Evolutionary conservation across 2,888 invertebrate species (phyloP), one percentile per base, ranked within the genome.

Genomic region (Stegana nigrithorax): DNA sequence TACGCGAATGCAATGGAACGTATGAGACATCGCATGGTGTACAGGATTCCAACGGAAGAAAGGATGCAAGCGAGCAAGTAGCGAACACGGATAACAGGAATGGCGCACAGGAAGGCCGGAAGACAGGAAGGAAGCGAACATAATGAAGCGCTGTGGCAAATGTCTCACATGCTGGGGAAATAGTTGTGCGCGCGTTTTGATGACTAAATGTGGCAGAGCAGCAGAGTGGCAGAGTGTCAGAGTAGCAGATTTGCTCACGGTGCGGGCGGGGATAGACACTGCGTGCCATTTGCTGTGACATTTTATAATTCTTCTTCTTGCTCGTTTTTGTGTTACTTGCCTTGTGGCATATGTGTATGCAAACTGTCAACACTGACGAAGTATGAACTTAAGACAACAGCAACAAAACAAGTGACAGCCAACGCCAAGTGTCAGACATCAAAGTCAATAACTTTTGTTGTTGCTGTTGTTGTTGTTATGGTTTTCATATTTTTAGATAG

Each of bases 101-200:
- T n/a, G 17, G 17, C 4, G 10, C 14, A n/a, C 19, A 23, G 17
- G 4, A 32, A 32, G 10, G 19, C 47, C n/a, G 47, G 17, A 55
- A 26, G 32, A 36, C 32, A 32, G 50, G 59, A 63, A 67, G 74
- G 71, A 73, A 68, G 64, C 69, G 69, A 67, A 79, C 77, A 75
- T 75, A 75, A 75, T 75, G 74, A 78, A 73, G 72, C 68, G 67
- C 71, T 59, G 69, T 71, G 75, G 63, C 67, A 68, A 69, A 67
- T 75, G 67, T 70, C 71, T 64, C 72, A 71, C 73, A 69, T 75
- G 73, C 36, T 32, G 21, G 36, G 10, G 26, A 55, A 55, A 55
- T 55, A 55, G 32, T 55, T 27, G 14, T 29, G 39, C 14, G 39
- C 17, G 39, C 12, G 29, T 10, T 7, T 29, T 29, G 29, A 7